Evolutionary conservation across 2,797 vertebrate genomes (phyloP).

Genomic region (Alfaro cultratus): DNA sequence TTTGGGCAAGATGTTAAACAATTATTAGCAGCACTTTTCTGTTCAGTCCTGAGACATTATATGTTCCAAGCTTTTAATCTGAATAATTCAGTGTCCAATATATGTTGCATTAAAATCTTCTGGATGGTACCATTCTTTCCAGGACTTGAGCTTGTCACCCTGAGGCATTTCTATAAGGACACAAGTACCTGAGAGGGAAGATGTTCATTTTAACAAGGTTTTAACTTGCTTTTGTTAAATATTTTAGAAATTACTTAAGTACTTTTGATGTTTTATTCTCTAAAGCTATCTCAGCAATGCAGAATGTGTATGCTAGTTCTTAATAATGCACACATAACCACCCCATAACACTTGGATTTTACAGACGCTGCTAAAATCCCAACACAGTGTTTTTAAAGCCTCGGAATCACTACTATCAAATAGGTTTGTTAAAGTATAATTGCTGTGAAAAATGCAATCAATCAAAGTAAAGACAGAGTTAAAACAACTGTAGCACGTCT

Average conservation of each 20-base stretch:
- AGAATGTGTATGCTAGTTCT: background rate
- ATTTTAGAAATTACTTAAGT: constrained; percentile 8
- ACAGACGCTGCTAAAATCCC: constrained; percentile 2
- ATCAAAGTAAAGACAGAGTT: background rate
- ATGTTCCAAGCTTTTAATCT: constrained; percentile 27
- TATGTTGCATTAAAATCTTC: constrained; percentile 70
- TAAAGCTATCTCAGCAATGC: background rate
- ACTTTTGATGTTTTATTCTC: constrained; percentile 9
- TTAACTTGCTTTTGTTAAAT: constrained; percentile 19
- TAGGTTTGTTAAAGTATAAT: background rate
- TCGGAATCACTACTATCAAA: too few relatives aligned
- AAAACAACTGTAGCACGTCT: background rate
- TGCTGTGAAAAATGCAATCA: background rate
- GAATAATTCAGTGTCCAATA: constrained; percentile 56
- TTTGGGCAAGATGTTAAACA: constrained; percentile 13
- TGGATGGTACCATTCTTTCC: constrained; percentile 29
- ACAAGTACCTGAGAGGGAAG: constrained; percentile 45
- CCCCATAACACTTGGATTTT: background rate
- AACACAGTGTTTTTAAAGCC: background rate
- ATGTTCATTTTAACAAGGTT: constrained; percentile 30
- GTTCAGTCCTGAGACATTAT: constrained; percentile 25
- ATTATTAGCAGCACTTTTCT: constrained; percentile 2
- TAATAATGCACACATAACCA: background rate
- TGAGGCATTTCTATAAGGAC: constrained; percentile 56
- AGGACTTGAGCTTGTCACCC: constrained; percentile 47